Evolutionary conservation across 2,888 invertebrate species (phyloP).

Genomic region (Boloria euphrosyne): DNA sequence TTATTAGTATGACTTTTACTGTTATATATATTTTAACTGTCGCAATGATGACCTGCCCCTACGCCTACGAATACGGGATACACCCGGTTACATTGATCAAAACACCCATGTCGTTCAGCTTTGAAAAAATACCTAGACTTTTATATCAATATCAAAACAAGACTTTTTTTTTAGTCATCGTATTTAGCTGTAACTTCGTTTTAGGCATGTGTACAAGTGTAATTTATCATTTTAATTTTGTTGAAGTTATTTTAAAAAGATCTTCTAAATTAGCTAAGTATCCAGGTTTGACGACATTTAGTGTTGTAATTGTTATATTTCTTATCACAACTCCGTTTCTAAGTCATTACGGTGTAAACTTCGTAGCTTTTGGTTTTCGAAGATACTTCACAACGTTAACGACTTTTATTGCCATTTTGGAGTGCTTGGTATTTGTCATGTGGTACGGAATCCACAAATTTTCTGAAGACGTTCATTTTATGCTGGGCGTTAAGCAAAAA

Average conservation of each 20-base stretch:
- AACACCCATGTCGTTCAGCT: conserved; percentile 50
- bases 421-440: conserved; percentile 61
- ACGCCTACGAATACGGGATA: conserved; percentile 52
- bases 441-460: conserved; percentile 68
- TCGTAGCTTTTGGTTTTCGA: conserved; percentile 47
- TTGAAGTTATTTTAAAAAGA: conserved; percentile 52
- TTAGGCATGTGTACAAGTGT: conserved; percentile 51
- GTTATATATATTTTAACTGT: conserved; percentile 51
- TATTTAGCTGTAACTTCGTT: conserved; percentile 52
- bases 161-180: conserved; percentile 54
- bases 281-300: conserved; percentile 54
- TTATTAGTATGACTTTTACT: conserved; percentile 47
- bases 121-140: conserved; percentile 63
- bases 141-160: conserved; percentile 52
- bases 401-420: conserved; percentile 52
- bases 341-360: conserved; percentile 49
- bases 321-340: conserved; percentile 57
- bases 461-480: conserved; percentile 74
- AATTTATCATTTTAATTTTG: conserved; percentile 51
- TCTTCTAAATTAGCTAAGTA: conserved; percentile 49
- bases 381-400: conserved; percentile 45
- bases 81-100: conserved; percentile 45
- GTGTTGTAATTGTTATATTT: conserved; percentile 48
- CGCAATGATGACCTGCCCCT: conserved; percentile 66
- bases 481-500: conserved; percentile 68